Base-by-base conservation (phyloP, 2,113 vertebrate species). In the Elachura formosa region DNA sequence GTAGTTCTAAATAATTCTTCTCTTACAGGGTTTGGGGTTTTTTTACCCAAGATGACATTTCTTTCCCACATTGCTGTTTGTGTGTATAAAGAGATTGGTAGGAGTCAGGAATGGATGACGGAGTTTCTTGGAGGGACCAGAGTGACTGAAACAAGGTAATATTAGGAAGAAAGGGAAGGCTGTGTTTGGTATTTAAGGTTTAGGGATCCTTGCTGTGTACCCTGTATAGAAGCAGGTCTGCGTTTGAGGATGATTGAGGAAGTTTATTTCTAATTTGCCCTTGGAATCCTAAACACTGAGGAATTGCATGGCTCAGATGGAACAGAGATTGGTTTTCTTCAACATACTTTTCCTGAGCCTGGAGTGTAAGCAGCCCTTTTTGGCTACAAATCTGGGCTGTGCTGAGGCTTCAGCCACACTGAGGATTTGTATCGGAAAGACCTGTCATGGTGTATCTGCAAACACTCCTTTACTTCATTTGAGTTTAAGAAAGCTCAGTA, bases 21-120 rank as follows among this genome's bases (percentile, higher is more conserved):
- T 34, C 4, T 34, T 77, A 20, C 8, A 40, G 23, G 1, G 6
- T 52, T 41, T 40, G 20, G 2, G 0, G 0, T 10, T 64, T 83
- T 75, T 67, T 87, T 21, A 41, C 29, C 5, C 9, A 46, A 58
- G 10, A 14, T 29, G 12, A 25, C 5, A 31, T 71, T 74, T 79
- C 31, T 85, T 62, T 51, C 13, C 17, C 12, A 25, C 17, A 5
- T 43, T 77, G 17, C 29, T 74, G 19, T 62, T 49, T 28, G 29
- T 77, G 6, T 24, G 16, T 29, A 9, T 12, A 41, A 81, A 90
- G 25, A 9, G 36, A 12, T 51, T 62, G 26, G 6, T 55, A 15
- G 11, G 2, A 33, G 28, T 24, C 71, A 71, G 34, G 46, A 45
- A 14, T 22, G 26, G 68, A 7, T 18, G 22, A 46, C 16, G 33